A percentile compares a stretch with the other conserved stretches of the same genome.
phyloP scores from a whole-genome alignment of 2,113 vertebrate species.

The Pelusios castaneus region DNA sequence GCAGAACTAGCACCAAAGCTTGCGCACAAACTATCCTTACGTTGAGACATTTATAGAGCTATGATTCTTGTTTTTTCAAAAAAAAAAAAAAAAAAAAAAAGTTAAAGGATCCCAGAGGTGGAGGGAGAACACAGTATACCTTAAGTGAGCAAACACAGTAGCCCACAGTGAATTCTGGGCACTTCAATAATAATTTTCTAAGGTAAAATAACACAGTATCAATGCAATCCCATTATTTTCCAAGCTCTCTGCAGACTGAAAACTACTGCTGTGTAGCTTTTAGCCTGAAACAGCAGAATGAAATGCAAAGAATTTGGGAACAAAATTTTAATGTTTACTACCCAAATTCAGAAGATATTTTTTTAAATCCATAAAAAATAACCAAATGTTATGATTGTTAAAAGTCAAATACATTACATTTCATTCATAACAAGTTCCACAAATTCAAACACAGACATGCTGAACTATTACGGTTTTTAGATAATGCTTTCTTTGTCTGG shows the following conservation, averaged over 20 bases:
- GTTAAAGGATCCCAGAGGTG: not conserved
- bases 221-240: not conserved
- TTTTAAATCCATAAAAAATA: not conserved
- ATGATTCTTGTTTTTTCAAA: too few species aligned
- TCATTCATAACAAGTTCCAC: not conserved
- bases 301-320: not conserved
- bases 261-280: not conserved
- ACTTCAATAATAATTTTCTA: not conserved
- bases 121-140: not conserved
- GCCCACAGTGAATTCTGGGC: not conserved
- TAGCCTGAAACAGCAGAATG: not conserved
- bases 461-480: not conserved
- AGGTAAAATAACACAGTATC: not conserved
- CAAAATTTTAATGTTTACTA: not conserved
- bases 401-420: not conserved
- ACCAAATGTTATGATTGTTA: not conserved
- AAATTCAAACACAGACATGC: constrained; percentile 2
- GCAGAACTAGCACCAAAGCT: not conserved
- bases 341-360: not conserved
- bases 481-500: constrained; percentile 19
- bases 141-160: not conserved
- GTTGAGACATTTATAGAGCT: not conserved
- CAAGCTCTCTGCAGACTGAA: not conserved
- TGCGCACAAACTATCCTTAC: not conserved
- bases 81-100: not conserved